These are phyloP conservation scores for Auanema sp. DNA, from an alignment of 2,888 invertebrate genomes.

Conservation along the genomic window DNA sequence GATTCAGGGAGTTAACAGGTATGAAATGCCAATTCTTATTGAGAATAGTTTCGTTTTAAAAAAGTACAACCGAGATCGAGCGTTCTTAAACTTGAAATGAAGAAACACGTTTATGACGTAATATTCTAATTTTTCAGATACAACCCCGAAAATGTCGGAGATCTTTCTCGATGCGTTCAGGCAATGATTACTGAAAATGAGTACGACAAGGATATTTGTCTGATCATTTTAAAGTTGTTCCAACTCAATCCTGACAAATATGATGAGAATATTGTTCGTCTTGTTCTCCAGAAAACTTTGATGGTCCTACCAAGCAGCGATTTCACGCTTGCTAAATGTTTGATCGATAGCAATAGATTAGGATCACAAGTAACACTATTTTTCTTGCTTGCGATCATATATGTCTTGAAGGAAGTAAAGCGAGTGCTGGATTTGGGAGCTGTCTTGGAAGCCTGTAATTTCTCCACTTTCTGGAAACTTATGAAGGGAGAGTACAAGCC, in stretches of 20 bases:
- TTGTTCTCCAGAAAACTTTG: conserved; percentile 89
- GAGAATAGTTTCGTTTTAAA: not conserved
- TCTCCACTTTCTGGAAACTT: conserved; percentile 59
- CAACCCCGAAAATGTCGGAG: conserved; percentile 89
- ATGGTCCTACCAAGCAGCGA: conserved; percentile 97
- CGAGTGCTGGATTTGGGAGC: conserved; percentile 58
- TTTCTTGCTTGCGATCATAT: too few relatives aligned
- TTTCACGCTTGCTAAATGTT: conserved; percentile 94
- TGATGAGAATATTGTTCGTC: conserved; percentile 73
- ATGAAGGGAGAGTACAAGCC: conserved; percentile 57
- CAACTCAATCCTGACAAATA: conserved; percentile 85
- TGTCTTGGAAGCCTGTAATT: conserved; percentile 60
- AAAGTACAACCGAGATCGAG: not conserved
- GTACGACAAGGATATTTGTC: conserved; percentile 84
- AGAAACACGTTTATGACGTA: not conserved
- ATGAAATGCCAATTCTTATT: too few relatives aligned
- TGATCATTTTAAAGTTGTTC: conserved; percentile 90
- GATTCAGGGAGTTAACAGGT: conserved; percentile 61
- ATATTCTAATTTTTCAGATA: conserved; percentile 73
- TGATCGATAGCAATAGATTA: conserved; percentile 76
- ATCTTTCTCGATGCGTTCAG: conserved; percentile 87
- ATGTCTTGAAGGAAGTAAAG: conserved; percentile 66
- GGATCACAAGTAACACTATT: conserved; percentile 75
- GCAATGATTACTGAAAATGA: conserved; percentile 88
- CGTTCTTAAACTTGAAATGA: not conserved